Evolutionary conservation across 2,797 vertebrate genomes (phyloP).

Genomic region (Acipenser ruthenus): DNA sequence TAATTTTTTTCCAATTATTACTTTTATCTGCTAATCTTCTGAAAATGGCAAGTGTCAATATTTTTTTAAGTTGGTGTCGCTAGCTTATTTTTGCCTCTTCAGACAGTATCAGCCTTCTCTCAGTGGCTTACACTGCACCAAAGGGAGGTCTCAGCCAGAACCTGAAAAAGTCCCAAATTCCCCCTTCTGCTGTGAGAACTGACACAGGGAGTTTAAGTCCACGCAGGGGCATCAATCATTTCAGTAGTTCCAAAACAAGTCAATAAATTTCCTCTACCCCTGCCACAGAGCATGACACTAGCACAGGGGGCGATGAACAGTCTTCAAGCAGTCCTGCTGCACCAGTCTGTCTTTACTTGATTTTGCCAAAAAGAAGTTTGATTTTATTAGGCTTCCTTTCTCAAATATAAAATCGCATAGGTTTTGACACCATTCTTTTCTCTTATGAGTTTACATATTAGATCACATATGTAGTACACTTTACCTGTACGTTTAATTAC

Average conservation of each 20-base stretch:
- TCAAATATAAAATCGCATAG: too few species aligned
- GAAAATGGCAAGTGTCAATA: not conserved
- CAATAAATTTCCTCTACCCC: conserved; percentile 17
- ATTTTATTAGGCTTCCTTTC: too few species aligned
- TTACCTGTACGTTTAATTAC: too few species aligned
- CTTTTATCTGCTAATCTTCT: too few species aligned
- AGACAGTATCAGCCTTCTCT: not conserved
- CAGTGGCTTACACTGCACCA: conserved; percentile 7
- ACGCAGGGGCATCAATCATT: conserved; percentile 22
- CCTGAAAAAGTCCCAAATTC: conserved; percentile 32
- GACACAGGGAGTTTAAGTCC: conserved; percentile 11
- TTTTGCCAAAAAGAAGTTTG: too few species aligned
- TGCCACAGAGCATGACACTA: conserved; percentile 7
- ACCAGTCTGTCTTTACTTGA: too few species aligned
- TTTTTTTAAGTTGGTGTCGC: not conserved
- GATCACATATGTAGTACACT: too few species aligned
- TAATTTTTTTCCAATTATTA: too few species aligned
- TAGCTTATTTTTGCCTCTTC: not conserved
- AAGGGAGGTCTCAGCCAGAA: conserved; percentile 1
- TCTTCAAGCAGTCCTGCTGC: too few species aligned
- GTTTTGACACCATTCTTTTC: too few species aligned
- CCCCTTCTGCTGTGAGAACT: conserved; percentile 10
- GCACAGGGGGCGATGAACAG: too few species aligned
- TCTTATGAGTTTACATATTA: too few species aligned
- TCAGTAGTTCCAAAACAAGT: conserved; percentile 25